A percentile compares a stretch with the other conserved stretches of the same genome.
These are phyloP conservation scores for Rhipidura dahli DNA, from an alignment of 2,113 vertebrate species.

Conservation along the genomic window DNA sequence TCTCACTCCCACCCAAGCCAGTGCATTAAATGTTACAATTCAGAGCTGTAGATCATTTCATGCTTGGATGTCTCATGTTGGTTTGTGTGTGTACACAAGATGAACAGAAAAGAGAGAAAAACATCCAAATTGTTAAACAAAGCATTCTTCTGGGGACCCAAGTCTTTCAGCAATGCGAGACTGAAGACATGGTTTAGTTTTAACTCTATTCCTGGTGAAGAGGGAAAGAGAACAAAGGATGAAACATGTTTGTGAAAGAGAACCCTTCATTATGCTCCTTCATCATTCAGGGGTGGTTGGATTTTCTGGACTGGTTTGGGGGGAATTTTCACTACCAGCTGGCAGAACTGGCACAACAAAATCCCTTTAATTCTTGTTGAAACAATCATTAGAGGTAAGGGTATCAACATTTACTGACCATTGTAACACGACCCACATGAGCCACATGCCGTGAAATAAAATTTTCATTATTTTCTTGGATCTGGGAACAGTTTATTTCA, in stretches of 20 bases:
- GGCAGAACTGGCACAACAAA: not conserved
- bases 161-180: not conserved
- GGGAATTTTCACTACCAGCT: not conserved
- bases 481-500: not conserved
- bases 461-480: not conserved
- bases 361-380: not conserved
- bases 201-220: not conserved
- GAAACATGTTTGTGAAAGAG: not conserved
- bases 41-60: not conserved
- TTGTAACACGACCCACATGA: fast-evolving
- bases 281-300: not conserved
- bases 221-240: not conserved
- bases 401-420: not conserved
- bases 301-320: not conserved
- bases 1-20: not conserved
- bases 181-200: not conserved
- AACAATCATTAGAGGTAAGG: not conserved
- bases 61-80: not conserved
- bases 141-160: not conserved
- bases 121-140: not conserved
- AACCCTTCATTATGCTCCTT: not conserved
- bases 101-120: not conserved
- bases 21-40: not conserved
- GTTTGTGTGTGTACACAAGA: not conserved
- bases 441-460: not conserved